Conservation (phyloP, 1,140 invertebrate genomes). For the Pseudomyrmex concolor region DNA sequence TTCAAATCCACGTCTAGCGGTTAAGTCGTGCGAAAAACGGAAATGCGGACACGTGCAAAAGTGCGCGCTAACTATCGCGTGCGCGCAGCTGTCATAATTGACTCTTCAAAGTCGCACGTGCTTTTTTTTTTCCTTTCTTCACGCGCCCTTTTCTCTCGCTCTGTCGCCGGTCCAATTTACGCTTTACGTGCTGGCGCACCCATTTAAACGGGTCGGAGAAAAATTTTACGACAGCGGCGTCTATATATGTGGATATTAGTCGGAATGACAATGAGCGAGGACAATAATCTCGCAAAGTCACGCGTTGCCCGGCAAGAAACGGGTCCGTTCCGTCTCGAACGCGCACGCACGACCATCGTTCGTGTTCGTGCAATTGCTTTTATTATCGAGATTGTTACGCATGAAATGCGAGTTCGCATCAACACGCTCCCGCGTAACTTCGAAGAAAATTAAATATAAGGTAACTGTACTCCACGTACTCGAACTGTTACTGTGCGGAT, state of each 20-base stretch:
- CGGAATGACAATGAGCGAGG: slow-evolving; percentile 50
- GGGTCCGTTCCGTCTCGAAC: background rate
- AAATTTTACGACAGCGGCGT: slow-evolving; percentile 50
- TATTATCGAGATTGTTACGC: slow-evolving; percentile 44
- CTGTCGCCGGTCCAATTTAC: slow-evolving; percentile 29
- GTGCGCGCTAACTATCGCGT: slow-evolving; percentile 32
- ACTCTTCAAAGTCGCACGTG: slow-evolving; percentile 47
- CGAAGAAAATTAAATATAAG: slow-evolving; percentile 7
- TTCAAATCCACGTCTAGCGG: slow-evolving; percentile 17
- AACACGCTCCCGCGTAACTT: background rate
- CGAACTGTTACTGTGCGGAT: too few species aligned
- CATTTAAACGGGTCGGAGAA: slow-evolving; percentile 33
- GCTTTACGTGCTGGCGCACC: slow-evolving; percentile 30
- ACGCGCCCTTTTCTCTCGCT: slow-evolving; percentile 31
- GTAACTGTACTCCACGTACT: too few species aligned
- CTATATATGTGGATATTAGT: slow-evolving; percentile 12
- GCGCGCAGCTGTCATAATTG: slow-evolving; percentile 50
- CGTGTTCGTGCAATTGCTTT: slow-evolving; percentile 39
- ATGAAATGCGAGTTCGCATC: slow-evolving; percentile 31
- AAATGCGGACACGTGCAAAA: slow-evolving; percentile 5
- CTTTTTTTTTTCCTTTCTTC: slow-evolving; percentile 20
- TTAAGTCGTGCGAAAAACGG: slow-evolving; percentile 21
- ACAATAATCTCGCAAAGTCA: slow-evolving; percentile 58
- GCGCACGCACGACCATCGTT: slow-evolving; percentile 2
- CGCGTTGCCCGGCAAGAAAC: slow-evolving; percentile 42